Evolutionary conservation across 2,888 invertebrate genomes (phyloP).

Genomic region (Nomada lathburiana): DNA sequence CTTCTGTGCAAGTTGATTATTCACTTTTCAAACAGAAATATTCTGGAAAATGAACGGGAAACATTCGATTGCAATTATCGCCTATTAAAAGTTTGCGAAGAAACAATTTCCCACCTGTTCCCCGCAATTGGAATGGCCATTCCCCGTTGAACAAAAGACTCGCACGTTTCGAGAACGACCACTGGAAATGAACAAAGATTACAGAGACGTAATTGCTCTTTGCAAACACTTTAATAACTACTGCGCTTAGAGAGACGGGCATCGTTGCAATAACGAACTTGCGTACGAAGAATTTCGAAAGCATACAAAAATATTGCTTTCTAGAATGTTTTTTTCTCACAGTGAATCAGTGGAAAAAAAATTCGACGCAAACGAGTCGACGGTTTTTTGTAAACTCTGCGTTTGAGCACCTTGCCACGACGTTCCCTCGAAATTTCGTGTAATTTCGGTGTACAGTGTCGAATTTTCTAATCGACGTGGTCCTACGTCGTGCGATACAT

Average conservation of each 20-base stretch:
- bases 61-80: constrained; percentile 27
- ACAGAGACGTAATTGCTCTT: constrained; percentile 35
- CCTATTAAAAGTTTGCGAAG: constrained; percentile 39
- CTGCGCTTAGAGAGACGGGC: neutral
- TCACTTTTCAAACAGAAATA: constrained; percentile 14
- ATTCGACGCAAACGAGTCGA: too few relatives aligned
- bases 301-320: constrained; percentile 17
- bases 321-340: too few relatives aligned
- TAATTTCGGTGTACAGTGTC: neutral
- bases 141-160: constrained; percentile 21
- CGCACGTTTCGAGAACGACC: neutral
- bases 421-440: neutral
- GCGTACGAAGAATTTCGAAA: constrained; percentile 14
- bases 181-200: constrained; percentile 21
- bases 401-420: too few relatives aligned
- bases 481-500: neutral
- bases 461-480: constrained; percentile 4
- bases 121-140: neutral
- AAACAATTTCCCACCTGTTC: constrained; percentile 32
- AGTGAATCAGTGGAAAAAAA: too few relatives aligned
- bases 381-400: too few relatives aligned
- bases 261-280: neutral
- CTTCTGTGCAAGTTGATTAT: constrained; percentile 18
- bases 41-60: neutral
- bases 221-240: constrained; percentile 36